phyloP scores from a whole-genome alignment of 2,113 vertebrate genomes.

The Balaenoptera acutorostrata region DNA sequence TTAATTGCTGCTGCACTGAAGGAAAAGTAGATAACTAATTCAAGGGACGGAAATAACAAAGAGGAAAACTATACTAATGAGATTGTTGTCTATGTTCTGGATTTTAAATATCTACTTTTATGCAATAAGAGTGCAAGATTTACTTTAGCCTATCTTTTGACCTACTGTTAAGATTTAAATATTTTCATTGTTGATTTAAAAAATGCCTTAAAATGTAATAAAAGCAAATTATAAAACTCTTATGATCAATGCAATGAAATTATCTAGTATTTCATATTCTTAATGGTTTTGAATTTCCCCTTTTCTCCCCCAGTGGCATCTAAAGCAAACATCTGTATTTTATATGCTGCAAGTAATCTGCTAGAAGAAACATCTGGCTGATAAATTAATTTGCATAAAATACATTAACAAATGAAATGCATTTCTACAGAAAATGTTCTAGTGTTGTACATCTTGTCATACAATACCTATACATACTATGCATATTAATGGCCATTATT shows the following conservation, averaged over 20 bases:
- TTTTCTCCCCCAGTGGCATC: neutral
- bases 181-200: constrained; percentile 23
- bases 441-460: constrained; percentile 54
- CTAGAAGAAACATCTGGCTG: constrained; percentile 58
- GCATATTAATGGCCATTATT: constrained; percentile 46
- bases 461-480: neutral
- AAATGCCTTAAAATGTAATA: constrained; percentile 25
- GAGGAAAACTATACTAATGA: constrained; percentile 50
- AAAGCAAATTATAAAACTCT: constrained; percentile 54
- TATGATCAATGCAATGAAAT: neutral
- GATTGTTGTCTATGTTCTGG: constrained; percentile 36
- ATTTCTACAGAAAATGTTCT: constrained; percentile 24
- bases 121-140: neutral
- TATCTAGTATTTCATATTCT: neutral
- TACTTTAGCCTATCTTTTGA: constrained; percentile 29
- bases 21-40: constrained; percentile 50
- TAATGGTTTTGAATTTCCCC: constrained; percentile 14
- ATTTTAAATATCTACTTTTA: constrained; percentile 10
- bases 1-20: constrained; percentile 62
- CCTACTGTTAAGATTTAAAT: constrained; percentile 40
- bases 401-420: constrained; percentile 45
- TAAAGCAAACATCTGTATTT: constrained; percentile 54
- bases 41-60: constrained; percentile 48
- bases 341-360: constrained; percentile 18
- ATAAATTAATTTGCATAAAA: constrained; percentile 55